Base-by-base conservation (phyloP, 2,797 vertebrate genomes). In the Lophura swinhoii region DNA sequence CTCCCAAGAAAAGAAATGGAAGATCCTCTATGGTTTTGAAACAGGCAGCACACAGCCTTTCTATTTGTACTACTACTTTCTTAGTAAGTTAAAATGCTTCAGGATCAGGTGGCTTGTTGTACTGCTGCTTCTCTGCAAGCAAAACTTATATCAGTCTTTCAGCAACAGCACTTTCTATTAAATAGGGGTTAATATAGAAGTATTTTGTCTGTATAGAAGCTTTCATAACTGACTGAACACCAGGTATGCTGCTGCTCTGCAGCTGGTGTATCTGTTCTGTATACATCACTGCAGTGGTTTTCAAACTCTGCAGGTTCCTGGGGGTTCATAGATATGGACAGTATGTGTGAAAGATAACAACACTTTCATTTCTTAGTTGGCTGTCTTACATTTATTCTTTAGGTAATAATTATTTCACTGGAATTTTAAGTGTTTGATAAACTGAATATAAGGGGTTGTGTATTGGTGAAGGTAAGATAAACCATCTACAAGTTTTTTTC, bases 11-110 rank as follows among this genome's bases (percentile, higher is more conserved):
- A 80, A 63, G 53, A 8, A 2, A 9, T 29, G 24, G 33, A 68
- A 78, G 24, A 48, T 33, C 37, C 16, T 84, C 12, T 71, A 35
- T 24, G 21, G 9, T 49, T 81, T 26, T 46, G 11, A 10, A 68
- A 15, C 28, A n/a, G 51, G 16, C 41, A 43, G 43, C 13, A 14
- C 5, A 12, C 0, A 0, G 2, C 28, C 41, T 67, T 41, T 20
- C 51, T 43, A 0, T 53, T 62, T 81, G 46, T 48, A 76, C 41
- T 14, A 2, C 56, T 51, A 37, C 21, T 48, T 86, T 46, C 46
- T 31, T 5, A 5, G 16, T 43, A 58, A 29, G n/a, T 88, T 37
- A 51, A 23, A 22, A 12, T 1, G 1, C 37, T 88, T 59, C n/a
- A 44, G 46, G 46, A 75, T 80, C 43, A 48, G 64, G 73, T 21